phyloP scores from a whole-genome alignment of 2,888 invertebrate species.

The Cryptus armator region DNA sequence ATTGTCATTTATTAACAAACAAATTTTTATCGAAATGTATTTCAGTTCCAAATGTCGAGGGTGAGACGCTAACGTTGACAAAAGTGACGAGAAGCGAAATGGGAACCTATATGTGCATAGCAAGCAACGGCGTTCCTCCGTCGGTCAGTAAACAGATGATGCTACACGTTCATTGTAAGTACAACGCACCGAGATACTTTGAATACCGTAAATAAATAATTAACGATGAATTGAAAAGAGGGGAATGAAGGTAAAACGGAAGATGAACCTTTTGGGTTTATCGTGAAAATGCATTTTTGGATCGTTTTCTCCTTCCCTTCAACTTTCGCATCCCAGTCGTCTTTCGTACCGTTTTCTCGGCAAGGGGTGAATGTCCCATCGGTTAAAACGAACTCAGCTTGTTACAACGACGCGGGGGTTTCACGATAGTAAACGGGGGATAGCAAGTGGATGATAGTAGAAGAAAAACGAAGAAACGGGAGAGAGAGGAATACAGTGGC shows the following conservation, averaged over 20 bases:
- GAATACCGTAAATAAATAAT: background rate
- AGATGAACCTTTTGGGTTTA: background rate
- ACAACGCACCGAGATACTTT: constrained; percentile 68
- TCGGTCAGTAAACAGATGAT: constrained; percentile 96
- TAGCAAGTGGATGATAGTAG: constrained; percentile 21
- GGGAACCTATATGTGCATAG: constrained; percentile 95
- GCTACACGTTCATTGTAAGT: constrained; percentile 97
- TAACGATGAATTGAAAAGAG: background rate
- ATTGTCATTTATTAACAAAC: background rate
- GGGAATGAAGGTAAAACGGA: background rate
- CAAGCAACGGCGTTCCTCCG: constrained; percentile 95
- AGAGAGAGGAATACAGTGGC: background rate
- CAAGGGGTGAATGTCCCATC: background rate
- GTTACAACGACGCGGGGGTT: constrained; percentile 8
- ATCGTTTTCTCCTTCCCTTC: background rate
- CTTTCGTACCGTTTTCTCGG: background rate
- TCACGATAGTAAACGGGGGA: background rate
- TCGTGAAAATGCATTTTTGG: background rate
- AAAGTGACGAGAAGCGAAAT: constrained; percentile 96
- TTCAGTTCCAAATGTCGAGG: constrained; percentile 90
- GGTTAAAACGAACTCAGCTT: constrained; percentile 1
- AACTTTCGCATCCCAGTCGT: background rate
- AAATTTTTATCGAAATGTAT: constrained; percentile 68
- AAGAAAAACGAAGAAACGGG: constrained; percentile 37
- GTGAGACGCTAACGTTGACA: constrained; percentile 92